These are phyloP conservation scores for Gymnoscopelus braueri DNA, from an alignment of 2,797 vertebrate genomes.

Conservation along the genomic window DNA sequence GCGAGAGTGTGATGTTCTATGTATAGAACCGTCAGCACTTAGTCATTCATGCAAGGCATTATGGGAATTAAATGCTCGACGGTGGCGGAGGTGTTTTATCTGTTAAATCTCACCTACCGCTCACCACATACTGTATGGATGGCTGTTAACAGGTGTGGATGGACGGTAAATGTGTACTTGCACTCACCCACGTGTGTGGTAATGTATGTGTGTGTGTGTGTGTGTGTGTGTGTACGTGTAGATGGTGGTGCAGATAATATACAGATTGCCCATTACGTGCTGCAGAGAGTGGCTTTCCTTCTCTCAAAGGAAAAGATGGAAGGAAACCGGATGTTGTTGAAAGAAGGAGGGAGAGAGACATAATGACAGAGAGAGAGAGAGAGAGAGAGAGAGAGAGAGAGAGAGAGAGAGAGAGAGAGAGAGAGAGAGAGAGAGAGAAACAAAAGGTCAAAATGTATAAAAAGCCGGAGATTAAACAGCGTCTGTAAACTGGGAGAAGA, in stretches of 20 bases:
- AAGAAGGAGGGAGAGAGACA: neutral
- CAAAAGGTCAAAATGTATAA: conserved; percentile 5
- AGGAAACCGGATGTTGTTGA: conserved; percentile 27
- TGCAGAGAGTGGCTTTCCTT: conserved; percentile 13
- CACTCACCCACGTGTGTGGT: neutral
- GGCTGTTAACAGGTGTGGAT: no score
- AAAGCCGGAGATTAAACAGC: conserved; percentile 12
- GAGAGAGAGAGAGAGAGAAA: neutral
- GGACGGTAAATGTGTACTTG: no score
- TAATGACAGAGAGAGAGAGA: neutral
- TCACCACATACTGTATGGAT: neutral
- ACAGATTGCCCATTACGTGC: conserved; percentile 18
- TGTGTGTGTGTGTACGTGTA: neutral
- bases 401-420: neutral
- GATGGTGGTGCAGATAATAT: neutral
- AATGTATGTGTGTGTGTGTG: neutral
- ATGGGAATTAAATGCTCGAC: conserved; percentile 31
- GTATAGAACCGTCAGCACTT: conserved; percentile 50
- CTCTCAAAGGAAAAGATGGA: conserved; percentile 18
- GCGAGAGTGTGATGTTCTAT: conserved; percentile 57
- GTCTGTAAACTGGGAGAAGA: neutral
- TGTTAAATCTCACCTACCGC: neutral
- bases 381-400: conserved; percentile 7
- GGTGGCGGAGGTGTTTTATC: conserved; percentile 14
- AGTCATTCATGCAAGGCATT: conserved; percentile 38